Conservation (phyloP, 2,888 invertebrate genomes). For the Megaustenia siamemsis region DNA sequence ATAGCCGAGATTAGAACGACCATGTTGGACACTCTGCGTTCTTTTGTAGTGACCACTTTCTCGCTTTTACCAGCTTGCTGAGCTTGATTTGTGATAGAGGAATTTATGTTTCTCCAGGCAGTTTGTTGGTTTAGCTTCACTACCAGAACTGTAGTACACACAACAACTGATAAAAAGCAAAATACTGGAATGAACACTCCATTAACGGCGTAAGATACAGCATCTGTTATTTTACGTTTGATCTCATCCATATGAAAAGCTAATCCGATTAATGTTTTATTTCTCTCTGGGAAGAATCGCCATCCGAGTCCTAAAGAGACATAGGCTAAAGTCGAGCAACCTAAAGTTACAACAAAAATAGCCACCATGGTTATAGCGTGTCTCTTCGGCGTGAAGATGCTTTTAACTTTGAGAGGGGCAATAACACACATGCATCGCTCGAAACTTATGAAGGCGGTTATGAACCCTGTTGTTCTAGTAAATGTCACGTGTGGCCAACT, state of each 20-base stretch:
- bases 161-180: background rate
- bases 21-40: conserved; percentile 18
- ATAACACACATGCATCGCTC: conserved; percentile 29
- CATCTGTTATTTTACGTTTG: background rate
- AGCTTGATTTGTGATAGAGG: background rate
- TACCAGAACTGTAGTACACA: background rate
- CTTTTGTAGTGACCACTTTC: background rate
- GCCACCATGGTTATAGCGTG: background rate
- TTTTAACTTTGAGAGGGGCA: conserved; percentile 17
- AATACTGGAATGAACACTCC: conserved; percentile 31
- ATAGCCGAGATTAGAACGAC: conserved; percentile 4
- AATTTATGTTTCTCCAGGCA: conserved; percentile 12
- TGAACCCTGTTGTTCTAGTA: conserved; percentile 20
- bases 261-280: background rate
- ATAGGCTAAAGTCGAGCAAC: background rate
- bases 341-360: conserved; percentile 1
- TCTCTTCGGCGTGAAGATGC: background rate
- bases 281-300: conserved; percentile 4
- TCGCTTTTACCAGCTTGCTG: background rate
- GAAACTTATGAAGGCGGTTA: conserved; percentile 26
- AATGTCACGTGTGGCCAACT: conserved; percentile 35
- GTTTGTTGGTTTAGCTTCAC: conserved; percentile 6
- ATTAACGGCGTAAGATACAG: background rate
- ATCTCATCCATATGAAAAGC: background rate
- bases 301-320: background rate